phyloP scores from a whole-genome alignment of 2,888 invertebrate species.

The Dendrolimus pini region DNA sequence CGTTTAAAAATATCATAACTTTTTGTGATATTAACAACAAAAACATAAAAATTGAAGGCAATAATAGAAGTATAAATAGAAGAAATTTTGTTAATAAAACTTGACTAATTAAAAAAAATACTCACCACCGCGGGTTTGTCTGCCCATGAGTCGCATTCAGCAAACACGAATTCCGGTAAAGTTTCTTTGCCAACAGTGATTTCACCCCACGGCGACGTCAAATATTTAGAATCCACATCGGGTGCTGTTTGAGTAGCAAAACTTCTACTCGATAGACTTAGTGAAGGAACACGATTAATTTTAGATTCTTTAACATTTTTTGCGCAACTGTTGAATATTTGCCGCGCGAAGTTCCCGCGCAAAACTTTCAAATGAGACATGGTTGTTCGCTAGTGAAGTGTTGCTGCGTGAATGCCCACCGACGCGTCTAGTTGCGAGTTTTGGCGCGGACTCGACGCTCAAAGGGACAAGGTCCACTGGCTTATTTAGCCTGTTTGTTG shows the following conservation, averaged over 20 bases:
- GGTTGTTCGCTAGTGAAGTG: slow-evolving; percentile 47
- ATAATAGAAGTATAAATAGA: too few relatives aligned
- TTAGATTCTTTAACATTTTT: slow-evolving; percentile 39
- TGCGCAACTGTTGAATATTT: slow-evolving; percentile 38
- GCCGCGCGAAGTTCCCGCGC: slow-evolving; percentile 60
- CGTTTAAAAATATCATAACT: too few relatives aligned
- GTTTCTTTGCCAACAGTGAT: slow-evolving; percentile 73
- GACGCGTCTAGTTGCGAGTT: slow-evolving; percentile 28
- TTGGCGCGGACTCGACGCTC: slow-evolving; percentile 48
- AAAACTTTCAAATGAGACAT: slow-evolving; percentile 68
- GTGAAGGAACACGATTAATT: slow-evolving; percentile 18
- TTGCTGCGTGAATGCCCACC: slow-evolving; percentile 41
- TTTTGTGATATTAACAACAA: too few relatives aligned
- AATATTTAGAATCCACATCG: slow-evolving; percentile 40
- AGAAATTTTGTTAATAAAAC: too few relatives aligned
- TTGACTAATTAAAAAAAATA: slow-evolving; percentile 17
- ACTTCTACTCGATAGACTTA: slow-evolving; percentile 32
- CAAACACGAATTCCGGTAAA: slow-evolving; percentile 78
- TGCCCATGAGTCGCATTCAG: slow-evolving; percentile 71
- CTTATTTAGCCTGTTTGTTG: slow-evolving; percentile 36
- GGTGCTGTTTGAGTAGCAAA: slow-evolving; percentile 50
- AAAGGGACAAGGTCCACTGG: slow-evolving; percentile 59
- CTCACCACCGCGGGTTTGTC: slow-evolving; percentile 81
- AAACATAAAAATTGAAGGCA: too few relatives aligned
- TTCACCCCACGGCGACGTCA: slow-evolving; percentile 66